Base-by-base conservation (phyloP, 2,888 invertebrate species). In the Girardia tigrina region DNA sequence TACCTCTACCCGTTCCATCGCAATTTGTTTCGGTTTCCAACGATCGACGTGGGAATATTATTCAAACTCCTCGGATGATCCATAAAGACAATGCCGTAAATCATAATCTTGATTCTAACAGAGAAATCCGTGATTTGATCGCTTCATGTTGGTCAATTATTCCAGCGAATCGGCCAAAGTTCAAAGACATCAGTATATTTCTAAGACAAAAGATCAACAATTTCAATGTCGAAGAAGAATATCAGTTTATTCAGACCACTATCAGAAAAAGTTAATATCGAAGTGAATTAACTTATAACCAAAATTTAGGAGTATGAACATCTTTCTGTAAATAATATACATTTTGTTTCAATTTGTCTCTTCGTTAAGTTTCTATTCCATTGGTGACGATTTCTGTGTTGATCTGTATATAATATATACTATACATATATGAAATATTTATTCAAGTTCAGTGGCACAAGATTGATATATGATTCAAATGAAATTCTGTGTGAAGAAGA, bases 41-140 rank as follows among this genome's bases (percentile, higher is more conserved):
- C 23, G 56, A 56, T n/a, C 56, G 56, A n/a, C 56, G 56, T 20
- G n/a, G n/a, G 23, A 23, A n/a, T n/a, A 56, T 2, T 16, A 56
- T 56, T n/a, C 56, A 56, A n/a, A 56, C 56, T n/a, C 56, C 56
- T 8, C n/a, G 56, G 23, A 23, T 56, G 4, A n/a, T 23, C n/a
- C 56, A 56, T 56, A n/a, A 56, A 56, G 56, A 56, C n/a, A 56
- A 56, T 56, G n/a, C 56, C n/a, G 56, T 56, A 56, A 56, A 56
- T 56, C 56, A 23, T 56, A 56, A 20, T 56, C n/a, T 56, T 6
- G 56, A 56, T n/a, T 56, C 56, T 4, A 56, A 56, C 23, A 4
- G 56, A 56, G 56, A 56, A 56, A 56, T 56, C n/a, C 56, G 56
- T 56, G 56, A 56, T n/a, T n/a, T 56, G n/a, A 56, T 56, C n/a